Conservation (phyloP, 2,113 vertebrate genomes). For the Meriones unguiculatus region DNA sequence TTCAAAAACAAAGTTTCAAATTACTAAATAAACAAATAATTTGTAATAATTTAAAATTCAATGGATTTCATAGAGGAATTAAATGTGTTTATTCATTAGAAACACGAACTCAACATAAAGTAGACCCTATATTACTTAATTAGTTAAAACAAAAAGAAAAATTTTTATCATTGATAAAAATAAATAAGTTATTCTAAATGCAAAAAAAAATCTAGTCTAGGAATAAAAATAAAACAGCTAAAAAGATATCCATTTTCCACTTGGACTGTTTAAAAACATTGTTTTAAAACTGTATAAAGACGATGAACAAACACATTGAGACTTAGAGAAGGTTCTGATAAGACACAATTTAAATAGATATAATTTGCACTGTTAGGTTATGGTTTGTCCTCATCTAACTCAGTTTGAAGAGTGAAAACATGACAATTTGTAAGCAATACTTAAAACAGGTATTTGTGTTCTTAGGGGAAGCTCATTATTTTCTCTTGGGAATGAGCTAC, state of each 20-base stretch:
- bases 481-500: neutral
- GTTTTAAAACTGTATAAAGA: neutral
- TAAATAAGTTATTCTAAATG: neutral
- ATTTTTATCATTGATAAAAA: neutral
- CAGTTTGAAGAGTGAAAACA: neutral
- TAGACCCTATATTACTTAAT: neutral
- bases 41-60: neutral
- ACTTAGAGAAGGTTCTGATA: too few species aligned
- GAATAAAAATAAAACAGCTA: neutral
- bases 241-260: neutral
- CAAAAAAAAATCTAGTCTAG: neutral
- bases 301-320: neutral
- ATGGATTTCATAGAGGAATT: neutral
- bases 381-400: neutral
- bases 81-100: neutral
- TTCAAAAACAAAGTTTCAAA: neutral
- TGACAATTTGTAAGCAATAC: neutral
- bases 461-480: neutral
- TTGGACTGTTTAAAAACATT: neutral
- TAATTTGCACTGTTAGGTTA: neutral
- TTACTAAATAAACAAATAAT: neutral
- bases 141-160: neutral
- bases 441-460: neutral
- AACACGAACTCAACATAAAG: neutral
- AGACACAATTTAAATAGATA: neutral